phyloP scores from a whole-genome alignment of 1,140 invertebrate species.

The Hermetia illucens region DNA sequence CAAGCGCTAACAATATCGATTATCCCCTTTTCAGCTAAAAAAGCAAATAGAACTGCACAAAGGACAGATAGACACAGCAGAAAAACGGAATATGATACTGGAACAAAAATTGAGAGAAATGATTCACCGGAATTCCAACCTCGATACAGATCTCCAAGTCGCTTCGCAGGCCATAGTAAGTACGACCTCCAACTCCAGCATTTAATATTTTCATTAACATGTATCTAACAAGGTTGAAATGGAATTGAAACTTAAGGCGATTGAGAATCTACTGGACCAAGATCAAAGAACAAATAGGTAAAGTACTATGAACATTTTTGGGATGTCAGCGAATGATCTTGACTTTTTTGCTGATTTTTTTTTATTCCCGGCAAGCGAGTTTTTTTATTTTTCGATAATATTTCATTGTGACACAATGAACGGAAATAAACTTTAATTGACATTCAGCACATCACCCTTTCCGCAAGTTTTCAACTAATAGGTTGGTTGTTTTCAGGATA shows the following conservation, averaged over 20 bases:
- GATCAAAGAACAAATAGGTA: not conserved
- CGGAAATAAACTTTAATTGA: too few species aligned
- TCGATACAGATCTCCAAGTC: slow-evolving; percentile 14
- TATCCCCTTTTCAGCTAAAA: slow-evolving; percentile 26
- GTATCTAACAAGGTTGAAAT: slow-evolving; percentile 10
- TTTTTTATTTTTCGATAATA: too few species aligned
- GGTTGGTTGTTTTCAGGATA: slow-evolving; percentile 4
- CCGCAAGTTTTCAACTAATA: too few species aligned
- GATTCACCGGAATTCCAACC: slow-evolving; percentile 10
- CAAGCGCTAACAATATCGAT: too few species aligned
- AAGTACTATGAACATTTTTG: too few species aligned
- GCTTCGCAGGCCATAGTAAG: slow-evolving; percentile 9
- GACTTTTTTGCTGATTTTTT: too few species aligned
- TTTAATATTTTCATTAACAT: slow-evolving; percentile 15
- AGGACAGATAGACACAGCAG: slow-evolving; percentile 10
- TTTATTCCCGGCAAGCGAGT: too few species aligned
- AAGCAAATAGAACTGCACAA: slow-evolving; percentile 17
- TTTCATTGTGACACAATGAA: too few species aligned
- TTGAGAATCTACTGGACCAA: slow-evolving; percentile 5
- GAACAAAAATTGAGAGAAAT: slow-evolving; percentile 14
- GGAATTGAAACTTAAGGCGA: slow-evolving; percentile 9
- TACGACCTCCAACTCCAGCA: slow-evolving; percentile 1
- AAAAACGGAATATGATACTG: slow-evolving; percentile 13
- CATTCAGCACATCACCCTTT: too few species aligned
- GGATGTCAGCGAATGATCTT: too few species aligned